Conservation (phyloP, 2,888 invertebrate genomes). For the Phortica magna region DNA sequence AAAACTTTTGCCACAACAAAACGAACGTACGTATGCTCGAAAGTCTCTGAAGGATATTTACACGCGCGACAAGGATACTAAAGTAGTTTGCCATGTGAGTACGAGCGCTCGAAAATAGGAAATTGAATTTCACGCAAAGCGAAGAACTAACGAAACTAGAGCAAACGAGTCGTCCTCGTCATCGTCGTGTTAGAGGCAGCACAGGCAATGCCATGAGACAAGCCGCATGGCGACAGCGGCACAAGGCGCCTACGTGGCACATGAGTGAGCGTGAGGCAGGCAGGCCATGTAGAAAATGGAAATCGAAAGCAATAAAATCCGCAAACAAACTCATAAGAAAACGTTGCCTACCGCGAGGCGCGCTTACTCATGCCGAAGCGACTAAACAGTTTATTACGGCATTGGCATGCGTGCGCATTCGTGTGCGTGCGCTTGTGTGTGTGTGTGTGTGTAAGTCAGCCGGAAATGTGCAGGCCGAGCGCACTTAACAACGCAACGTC, state of each 20-base stretch:
- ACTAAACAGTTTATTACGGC: slow-evolving; percentile 28
- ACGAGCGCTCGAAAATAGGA: slow-evolving; percentile 59
- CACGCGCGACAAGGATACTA: slow-evolving; percentile 51
- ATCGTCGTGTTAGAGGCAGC: too few species aligned
- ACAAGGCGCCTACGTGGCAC: not conserved
- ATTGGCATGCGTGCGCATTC: not conserved
- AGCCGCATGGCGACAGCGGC: not conserved
- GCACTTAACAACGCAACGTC: slow-evolving; percentile 6
- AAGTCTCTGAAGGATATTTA: slow-evolving; percentile 44
- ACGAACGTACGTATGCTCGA: slow-evolving; percentile 10
- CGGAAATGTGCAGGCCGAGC: slow-evolving; percentile 24
- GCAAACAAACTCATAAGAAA: slow-evolving; percentile 28
- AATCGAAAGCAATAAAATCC: slow-evolving; percentile 74
- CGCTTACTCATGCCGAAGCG: slow-evolving; percentile 15
- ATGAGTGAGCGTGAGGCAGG: not conserved
- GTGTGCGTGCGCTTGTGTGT: not conserved
- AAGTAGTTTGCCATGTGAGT: slow-evolving; percentile 19
- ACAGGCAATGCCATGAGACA: slow-evolving; percentile 58
- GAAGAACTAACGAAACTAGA: slow-evolving; percentile 64
- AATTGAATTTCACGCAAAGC: slow-evolving; percentile 68
- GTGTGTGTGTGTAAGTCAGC: slow-evolving; percentile 12
- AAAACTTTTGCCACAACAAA: not conserved
- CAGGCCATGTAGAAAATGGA: slow-evolving; percentile 59
- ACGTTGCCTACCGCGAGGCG: slow-evolving; percentile 40
- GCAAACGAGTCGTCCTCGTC: slow-evolving; percentile 13